Base-by-base conservation (phyloP, 2,888 invertebrate species). In the Platycheirus albimanus region DNA sequence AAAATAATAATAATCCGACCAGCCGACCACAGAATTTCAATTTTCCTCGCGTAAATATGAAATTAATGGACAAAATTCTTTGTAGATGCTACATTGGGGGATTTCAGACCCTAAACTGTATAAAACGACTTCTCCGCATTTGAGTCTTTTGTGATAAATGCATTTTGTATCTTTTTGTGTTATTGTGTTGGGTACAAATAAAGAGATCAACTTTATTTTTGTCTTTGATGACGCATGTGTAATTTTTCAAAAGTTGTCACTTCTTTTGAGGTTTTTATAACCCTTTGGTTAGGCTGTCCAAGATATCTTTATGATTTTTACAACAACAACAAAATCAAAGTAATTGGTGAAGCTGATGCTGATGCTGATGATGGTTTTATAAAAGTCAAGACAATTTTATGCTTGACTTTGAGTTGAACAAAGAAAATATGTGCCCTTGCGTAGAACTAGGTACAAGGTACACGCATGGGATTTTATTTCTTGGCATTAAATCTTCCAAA, bases 11-110 rank as follows among this genome's bases (percentile, higher is more conserved):
- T 64, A 83, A 56, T 81, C 61, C 78, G 69, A 83, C 72, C 78
- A 56, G 77, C 61, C 78, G 69, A 83, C 72, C 78, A 83, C 77
- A 78, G 78, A 83, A 83, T 83, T 78, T 83, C 78, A 74, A 78
- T 83, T 69, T 83, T 43, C 49, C 13, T 43, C 67, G 61, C 30
- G 43, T 83, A 83, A 83, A 74, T 78, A 64, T 36, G 56, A 72
- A 74, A 83, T 72, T 83, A 83, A 78, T 83, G 72, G 69, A 72
- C 63, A n/a, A 24, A 41, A 63, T 56, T 69, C 61, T 51, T 20
- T 17, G 38, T 41, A 11, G 10, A 2, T 5, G 64, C 52, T 19
- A 63, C 43, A 51, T 52, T 51, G 19, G 36, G 3, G 24, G n/a
- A n/a, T n/a, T n/a, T n/a, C 17, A 19, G 10, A 24, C 15, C 17